Percentiles rank a stretch among this genome's conserved stretches.
Conservation (phyloP, 2,888 invertebrate genomes). For the Caenorhabditis becei region DNA sequence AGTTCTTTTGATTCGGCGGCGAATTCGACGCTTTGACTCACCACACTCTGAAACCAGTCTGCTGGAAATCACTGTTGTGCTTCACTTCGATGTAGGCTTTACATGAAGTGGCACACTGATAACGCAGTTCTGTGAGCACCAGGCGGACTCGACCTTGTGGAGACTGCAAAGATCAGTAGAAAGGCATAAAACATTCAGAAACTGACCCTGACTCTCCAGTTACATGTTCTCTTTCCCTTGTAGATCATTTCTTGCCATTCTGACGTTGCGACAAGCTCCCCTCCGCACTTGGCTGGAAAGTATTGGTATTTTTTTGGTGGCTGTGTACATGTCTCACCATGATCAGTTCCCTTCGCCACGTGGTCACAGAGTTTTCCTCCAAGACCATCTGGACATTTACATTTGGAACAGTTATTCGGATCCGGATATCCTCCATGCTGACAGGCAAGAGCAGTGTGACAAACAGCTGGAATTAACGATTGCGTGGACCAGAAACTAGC, state of each 20-base stretch:
- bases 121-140: slow-evolving; percentile 73
- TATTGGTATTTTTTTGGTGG: too few species aligned
- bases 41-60: slow-evolving; percentile 80
- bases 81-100: slow-evolving; percentile 79
- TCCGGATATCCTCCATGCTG: slow-evolving; percentile 78
- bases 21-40: slow-evolving; percentile 53
- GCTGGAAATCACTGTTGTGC: slow-evolving; percentile 79
- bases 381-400: slow-evolving; percentile 75
- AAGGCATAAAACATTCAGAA: not conserved
- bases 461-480: slow-evolving; percentile 66
- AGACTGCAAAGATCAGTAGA: not conserved
- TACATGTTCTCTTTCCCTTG: slow-evolving; percentile 77
- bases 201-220: slow-evolving; percentile 76
- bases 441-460: slow-evolving; percentile 63
- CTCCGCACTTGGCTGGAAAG: slow-evolving; percentile 69
- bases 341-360: slow-evolving; percentile 58
- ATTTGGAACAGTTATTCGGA: slow-evolving; percentile 76
- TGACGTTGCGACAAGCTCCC: slow-evolving; percentile 71
- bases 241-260: slow-evolving; percentile 79
- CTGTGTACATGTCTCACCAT: slow-evolving; percentile 14
- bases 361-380: slow-evolving; percentile 63
- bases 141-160: slow-evolving; percentile 72
- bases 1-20: too few species aligned
- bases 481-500: not conserved
- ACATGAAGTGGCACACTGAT: slow-evolving; percentile 77